phyloP scores from a whole-genome alignment of 2,888 invertebrate species.

The Eumerus sabulonum region DNA sequence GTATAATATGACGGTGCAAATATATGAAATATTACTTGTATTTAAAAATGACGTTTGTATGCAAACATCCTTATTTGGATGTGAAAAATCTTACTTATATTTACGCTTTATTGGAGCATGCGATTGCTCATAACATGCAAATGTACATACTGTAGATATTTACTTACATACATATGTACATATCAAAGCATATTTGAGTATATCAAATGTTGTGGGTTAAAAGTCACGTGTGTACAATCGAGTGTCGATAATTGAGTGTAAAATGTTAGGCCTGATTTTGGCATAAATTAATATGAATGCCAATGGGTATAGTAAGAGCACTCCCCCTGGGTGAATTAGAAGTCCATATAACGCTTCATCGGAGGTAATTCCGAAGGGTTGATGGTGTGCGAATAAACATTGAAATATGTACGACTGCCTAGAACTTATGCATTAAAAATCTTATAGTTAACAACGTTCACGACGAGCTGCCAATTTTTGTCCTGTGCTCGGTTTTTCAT shows the following conservation, averaged over 20 bases:
- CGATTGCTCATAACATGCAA: no score
- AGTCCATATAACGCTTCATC: constrained; percentile 70
- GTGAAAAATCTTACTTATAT: no score
- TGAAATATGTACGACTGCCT: not conserved
- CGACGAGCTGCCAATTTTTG: not conserved
- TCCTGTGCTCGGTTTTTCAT: constrained; percentile 2
- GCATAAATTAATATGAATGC: constrained; percentile 70
- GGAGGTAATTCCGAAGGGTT: constrained; percentile 60
- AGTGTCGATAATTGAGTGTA: constrained; percentile 71
- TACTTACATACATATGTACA: no score
- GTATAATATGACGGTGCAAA: no score
- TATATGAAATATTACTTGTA: no score
- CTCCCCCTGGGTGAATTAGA: constrained; percentile 71
- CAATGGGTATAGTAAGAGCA: constrained; percentile 55
- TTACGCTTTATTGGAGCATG: no score
- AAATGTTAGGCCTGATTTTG: constrained; percentile 70
- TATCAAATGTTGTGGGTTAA: constrained; percentile 28
- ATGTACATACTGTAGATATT: constrained; percentile 1
- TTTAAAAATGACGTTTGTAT: no score
- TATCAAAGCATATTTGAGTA: no score
- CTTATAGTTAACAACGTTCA: constrained; percentile 11
- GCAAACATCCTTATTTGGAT: no score
- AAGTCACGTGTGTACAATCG: constrained; percentile 70
- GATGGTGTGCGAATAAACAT: constrained; percentile 18
- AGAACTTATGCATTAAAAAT: constrained; percentile 8